A percentile compares a stretch with the other conserved stretches of the same genome.
Conservation (phyloP, 64 coral and sea anemone genomes). For the Orbicella faveolata region DNA sequence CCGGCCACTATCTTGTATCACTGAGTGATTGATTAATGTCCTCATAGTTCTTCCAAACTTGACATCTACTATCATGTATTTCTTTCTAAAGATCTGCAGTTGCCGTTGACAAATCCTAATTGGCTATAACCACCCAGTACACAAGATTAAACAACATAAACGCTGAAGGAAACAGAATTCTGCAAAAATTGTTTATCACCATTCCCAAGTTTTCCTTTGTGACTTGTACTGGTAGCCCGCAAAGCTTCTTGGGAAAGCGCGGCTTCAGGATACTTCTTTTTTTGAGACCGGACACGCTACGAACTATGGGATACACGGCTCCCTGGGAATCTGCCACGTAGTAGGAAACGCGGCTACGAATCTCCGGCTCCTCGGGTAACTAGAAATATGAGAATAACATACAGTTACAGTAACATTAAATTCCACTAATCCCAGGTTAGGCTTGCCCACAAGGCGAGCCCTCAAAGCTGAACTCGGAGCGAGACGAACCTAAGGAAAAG, state of each 20-base stretch:
- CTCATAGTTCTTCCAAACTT: too few relatives aligned
- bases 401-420: background rate
- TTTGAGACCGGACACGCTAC: slow-evolving; percentile 41
- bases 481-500: too few relatives aligned
- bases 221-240: slow-evolving; percentile 35
- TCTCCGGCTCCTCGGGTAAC: slow-evolving; percentile 56
- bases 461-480: too few relatives aligned
- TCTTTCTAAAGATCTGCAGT: too few relatives aligned
- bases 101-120: background rate
- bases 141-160: slow-evolving; percentile 81
- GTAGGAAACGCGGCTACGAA: slow-evolving; percentile 66
- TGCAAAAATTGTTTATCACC: slow-evolving; percentile 65
- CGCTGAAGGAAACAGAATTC: slow-evolving; percentile 58
- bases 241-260: slow-evolving; percentile 59
- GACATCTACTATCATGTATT: too few relatives aligned
- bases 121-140: slow-evolving; percentile 63
- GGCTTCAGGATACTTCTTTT: slow-evolving; percentile 51
- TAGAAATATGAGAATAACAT: background rate
- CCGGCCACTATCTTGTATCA: too few relatives aligned
- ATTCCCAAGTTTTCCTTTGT: slow-evolving; percentile 48
- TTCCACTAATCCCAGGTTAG: too few relatives aligned
- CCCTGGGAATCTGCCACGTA: slow-evolving; percentile 83
- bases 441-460: too few relatives aligned
- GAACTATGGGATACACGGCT: slow-evolving; percentile 87
- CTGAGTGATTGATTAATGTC: too few relatives aligned